Base-by-base conservation (phyloP, 2,888 invertebrate species). In the Timema cristinae region DNA sequence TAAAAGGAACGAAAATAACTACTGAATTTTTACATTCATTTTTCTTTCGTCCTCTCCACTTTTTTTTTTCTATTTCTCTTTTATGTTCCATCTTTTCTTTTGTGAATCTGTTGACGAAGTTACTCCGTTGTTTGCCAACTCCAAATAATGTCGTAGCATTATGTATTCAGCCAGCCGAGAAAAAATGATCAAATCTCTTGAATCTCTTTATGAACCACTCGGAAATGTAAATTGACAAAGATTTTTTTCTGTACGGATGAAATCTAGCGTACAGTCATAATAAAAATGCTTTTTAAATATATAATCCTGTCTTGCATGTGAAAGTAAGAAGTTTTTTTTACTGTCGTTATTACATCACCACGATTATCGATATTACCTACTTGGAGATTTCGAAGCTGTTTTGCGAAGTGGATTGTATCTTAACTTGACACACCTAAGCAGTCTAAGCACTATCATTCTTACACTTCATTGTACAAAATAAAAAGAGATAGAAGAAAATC, bases 121-220 rank as follows among this genome's bases (percentile, higher is more conserved):
- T 63, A 47, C 63, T 13, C 63, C 63, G 63, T 63, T 63, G 63
- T 63, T 63, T 63, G 63, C 63, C 63, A 47, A 63, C 63, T 63
- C 63, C 63, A 63, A 63, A 63, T 63, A 63, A 63, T 63, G 63
- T 63, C 63, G 63, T 63, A 47, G 47, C 63, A 63, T 63, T 63
- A 63, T 63, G 63, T 63, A 63, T 63, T 63, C 63, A 63, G 63
- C 63, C 63, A 63, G 47, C 63, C 63, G 47, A 47, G 63, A 63
- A 63, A 63, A 63, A 63, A 63, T 63, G 63, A 63, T 63, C 63
- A 63, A 63, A 63, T 63, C 63, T 63, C 47, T 63, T 47, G 63
- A 63, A 63, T 63, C 48, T 48, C 63, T 63, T 63, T 63, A 63
- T 63, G 47, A 63, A 48, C 63, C 63, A 63, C 63, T 63, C 47